A percentile compares a stretch with the other conserved stretches of the same genome.
phyloP scores from a whole-genome alignment of 2,113 vertebrate species.

The Gymnobelideus leadbeateri region DNA sequence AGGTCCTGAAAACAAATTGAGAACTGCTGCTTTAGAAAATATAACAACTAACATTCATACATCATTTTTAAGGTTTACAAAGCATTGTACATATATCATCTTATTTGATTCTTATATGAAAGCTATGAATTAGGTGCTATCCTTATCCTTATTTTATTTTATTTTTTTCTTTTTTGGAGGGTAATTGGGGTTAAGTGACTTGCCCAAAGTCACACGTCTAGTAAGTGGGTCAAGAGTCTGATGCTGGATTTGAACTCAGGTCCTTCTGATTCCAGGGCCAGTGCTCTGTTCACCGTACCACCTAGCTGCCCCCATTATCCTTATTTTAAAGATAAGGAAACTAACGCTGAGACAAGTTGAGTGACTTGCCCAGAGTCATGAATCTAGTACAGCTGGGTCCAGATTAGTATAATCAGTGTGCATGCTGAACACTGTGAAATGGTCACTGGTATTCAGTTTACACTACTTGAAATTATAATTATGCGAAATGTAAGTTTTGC shows the following conservation, averaged over 20 bases:
- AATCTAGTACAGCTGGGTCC: not conserved
- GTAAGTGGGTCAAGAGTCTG: too few species aligned
- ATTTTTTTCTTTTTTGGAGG: too few species aligned
- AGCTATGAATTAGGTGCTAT: not conserved
- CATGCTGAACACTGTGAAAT: not conserved
- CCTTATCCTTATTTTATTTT: not conserved
- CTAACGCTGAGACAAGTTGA: not conserved
- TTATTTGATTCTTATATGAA: not conserved
- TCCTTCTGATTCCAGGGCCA: too few species aligned
- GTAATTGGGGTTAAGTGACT: not conserved
- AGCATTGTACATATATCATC: not conserved
- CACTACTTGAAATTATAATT: not conserved
- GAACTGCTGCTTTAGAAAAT: not conserved
- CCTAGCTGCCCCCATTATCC: too few species aligned
- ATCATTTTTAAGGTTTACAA: not conserved
- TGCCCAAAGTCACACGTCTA: too few species aligned
- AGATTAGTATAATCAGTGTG: too few species aligned
- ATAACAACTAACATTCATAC: not conserved
- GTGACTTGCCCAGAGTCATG: not conserved
- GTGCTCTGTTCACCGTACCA: too few species aligned
- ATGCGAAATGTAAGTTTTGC: not conserved
- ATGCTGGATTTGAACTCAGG: too few species aligned
- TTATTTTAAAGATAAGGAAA: too few species aligned
- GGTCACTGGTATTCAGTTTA: not conserved
- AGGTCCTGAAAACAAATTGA: not conserved